Evolutionary conservation across 2,888 invertebrate species (phyloP).

Genomic region (Esperia sulphurella): DNA sequence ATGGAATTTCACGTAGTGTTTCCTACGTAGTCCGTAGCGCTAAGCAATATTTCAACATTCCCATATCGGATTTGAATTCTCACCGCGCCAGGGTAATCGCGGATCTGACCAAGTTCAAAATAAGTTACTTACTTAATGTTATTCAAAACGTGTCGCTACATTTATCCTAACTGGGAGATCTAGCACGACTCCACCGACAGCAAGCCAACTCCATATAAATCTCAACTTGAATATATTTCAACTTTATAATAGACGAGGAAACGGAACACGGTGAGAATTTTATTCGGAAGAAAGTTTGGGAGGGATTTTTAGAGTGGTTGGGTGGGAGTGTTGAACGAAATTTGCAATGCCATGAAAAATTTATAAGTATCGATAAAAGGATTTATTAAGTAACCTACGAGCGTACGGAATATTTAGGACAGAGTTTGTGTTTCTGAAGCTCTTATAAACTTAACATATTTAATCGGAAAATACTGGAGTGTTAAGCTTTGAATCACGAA

Average conservation of each 20-base stretch:
- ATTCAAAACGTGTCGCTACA: slow-evolving; percentile 73
- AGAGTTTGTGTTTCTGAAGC: not conserved
- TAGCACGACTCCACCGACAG: slow-evolving; percentile 61
- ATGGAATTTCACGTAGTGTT: not conserved
- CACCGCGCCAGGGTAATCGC: slow-evolving; percentile 22
- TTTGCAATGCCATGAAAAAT: not conserved
- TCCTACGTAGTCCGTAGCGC: not conserved
- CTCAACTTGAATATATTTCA: slow-evolving; percentile 35
- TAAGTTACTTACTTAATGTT: slow-evolving; percentile 59
- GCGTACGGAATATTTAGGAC: not conserved
- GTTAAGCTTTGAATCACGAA: no score
- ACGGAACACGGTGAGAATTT: slow-evolving; percentile 15
- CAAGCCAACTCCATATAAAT: slow-evolving; percentile 58
- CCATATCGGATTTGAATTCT: slow-evolving; percentile 42
- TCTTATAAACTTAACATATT: not conserved
- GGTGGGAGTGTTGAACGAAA: not conserved
- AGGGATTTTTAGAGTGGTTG: slow-evolving; percentile 3
- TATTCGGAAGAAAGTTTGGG: slow-evolving; percentile 7
- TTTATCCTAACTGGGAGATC: slow-evolving; percentile 71
- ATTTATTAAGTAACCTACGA: not conserved
- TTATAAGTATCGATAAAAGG: not conserved
- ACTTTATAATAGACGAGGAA: slow-evolving; percentile 26
- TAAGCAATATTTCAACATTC: slow-evolving; percentile 36
- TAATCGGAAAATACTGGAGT: not conserved
- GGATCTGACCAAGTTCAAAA: slow-evolving; percentile 14